These are phyloP conservation scores for Morpho deidamia DNA, from an alignment of 2,888 invertebrate species.

Conservation along the genomic window DNA sequence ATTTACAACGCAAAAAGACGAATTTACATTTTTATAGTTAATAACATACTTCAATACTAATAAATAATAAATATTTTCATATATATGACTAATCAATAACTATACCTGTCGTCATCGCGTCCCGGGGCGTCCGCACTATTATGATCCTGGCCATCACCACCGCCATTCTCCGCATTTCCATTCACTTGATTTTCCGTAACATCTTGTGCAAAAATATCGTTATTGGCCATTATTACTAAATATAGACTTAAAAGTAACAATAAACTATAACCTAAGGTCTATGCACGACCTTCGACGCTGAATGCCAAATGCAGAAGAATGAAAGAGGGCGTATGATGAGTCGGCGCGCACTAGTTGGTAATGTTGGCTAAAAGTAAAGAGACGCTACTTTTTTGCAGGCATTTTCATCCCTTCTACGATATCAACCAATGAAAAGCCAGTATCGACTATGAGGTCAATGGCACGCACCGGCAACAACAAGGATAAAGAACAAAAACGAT, in stretches of 20 bases:
- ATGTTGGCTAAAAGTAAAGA: constrained; percentile 30
- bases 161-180: constrained; percentile 80
- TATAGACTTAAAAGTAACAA: constrained; percentile 63
- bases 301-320: constrained; percentile 76
- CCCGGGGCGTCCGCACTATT: constrained; percentile 86
- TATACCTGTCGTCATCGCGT: constrained; percentile 89
- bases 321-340: constrained; percentile 47
- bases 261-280: constrained; percentile 69
- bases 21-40: constrained; percentile 17
- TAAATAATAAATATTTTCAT: constrained; percentile 2
- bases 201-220: constrained; percentile 89
- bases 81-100: constrained; percentile 4
- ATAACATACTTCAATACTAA: constrained; percentile 12
- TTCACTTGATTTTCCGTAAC: constrained; percentile 84
- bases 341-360: constrained; percentile 32
- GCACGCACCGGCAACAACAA: constrained; percentile 42
- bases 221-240: constrained; percentile 82
- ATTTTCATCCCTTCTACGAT: constrained; percentile 34
- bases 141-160: constrained; percentile 84
- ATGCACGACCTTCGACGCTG: constrained; percentile 71
- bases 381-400: constrained; percentile 33
- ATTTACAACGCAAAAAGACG: constrained; percentile 34
- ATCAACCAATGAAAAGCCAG: constrained; percentile 46
- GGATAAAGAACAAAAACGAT: constrained; percentile 24
- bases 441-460: constrained; percentile 53